Base-by-base conservation (phyloP, 2,113 vertebrate species). In the Porphyrio hochstetteri region DNA sequence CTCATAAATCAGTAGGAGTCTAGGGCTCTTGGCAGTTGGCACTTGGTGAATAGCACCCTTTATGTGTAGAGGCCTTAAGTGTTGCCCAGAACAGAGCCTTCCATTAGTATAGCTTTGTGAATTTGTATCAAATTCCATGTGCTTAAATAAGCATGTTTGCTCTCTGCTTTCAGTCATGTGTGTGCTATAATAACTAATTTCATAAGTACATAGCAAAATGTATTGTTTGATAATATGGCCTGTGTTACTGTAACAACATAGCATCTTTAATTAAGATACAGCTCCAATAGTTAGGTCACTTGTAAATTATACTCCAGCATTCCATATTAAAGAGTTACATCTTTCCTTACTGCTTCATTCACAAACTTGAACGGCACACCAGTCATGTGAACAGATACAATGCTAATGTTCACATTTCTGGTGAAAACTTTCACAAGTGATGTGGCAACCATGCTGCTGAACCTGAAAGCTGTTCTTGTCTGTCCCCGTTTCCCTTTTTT, bases 41-140 rank as follows among this genome's bases (percentile, higher is more conserved):
- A 29, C 83, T 88, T 61, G 52, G 28, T 96, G 87, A 96, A 94
- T 93, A 85, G 93, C 55, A 10, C 53, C 92, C 67, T 95, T 96
- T 79, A 87, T 96, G 55, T 70, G 61, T 27, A 15, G 46, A 63
- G 90, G 40, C 80, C 69, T 56, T 68, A 36, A 28, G 67, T 75
- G 1, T 28, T 86, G 72, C 88, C 33, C 46, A 20, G 85, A 70
- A 24, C 61, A 69, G 63, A 82, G 83, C 40, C 65, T 74, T 82
- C 52, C 15, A 0, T 90, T 64, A 65, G 72, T 13, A 40, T 38
- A 82, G 48, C 77, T 84, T 78, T 2, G 1, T 64, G 48, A 53
- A 40, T 61, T 83, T 65, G 77, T 91, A 48, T 86, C 40, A 2
- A 67, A 46, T 88, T 91, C 74, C 13, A 4, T 0, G 0, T 89